Conservation (phyloP, 2,797 vertebrate species). For the Sebastes cheni region DNA sequence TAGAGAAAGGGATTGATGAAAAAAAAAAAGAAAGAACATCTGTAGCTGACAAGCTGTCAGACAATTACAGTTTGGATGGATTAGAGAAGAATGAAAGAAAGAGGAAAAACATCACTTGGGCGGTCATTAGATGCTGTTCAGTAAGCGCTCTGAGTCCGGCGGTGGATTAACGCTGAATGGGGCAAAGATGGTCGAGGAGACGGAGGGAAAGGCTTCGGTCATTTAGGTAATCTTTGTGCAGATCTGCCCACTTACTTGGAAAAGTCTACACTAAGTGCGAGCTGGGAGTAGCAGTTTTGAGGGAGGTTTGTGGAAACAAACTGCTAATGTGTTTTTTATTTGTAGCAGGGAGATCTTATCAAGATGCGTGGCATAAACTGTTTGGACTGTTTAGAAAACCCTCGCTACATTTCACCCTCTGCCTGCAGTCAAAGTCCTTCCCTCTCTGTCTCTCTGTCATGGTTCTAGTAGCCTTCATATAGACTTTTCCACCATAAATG, state of each 20-base stretch:
- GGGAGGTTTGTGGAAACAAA: conserved; percentile 72
- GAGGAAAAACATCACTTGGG: conserved; percentile 38
- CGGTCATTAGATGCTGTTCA: conserved; percentile 42
- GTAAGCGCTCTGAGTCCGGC: conserved; percentile 1
- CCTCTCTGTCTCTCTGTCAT: neutral
- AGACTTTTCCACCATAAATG: conserved; percentile 2
- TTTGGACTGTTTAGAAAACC: conserved; percentile 71
- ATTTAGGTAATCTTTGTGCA: conserved; percentile 69
- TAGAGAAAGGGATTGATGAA: neutral
- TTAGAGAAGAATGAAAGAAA: neutral
- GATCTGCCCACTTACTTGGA: conserved; percentile 67
- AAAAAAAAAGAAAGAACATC: neutral
- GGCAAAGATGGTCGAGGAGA: conserved; percentile 32
- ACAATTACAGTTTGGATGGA: neutral
- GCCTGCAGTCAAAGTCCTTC: conserved; percentile 14
- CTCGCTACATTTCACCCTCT: conserved; percentile 30
- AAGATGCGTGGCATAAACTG: conserved; percentile 54
- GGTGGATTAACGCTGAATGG: conserved; percentile 12
- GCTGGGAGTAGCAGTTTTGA: conserved; percentile 52
- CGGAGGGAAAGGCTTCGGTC: conserved; percentile 56
- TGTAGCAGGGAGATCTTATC: conserved; percentile 76
- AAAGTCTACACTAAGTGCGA: conserved; percentile 66
- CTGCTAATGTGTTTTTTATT: conserved; percentile 81
- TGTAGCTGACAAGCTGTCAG: neutral
- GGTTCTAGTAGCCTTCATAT: neutral